Evolutionary conservation across 2,888 invertebrate species (phyloP), one percentile per base, ranked within the genome.

Genomic region (Lycaena phlaeas): DNA sequence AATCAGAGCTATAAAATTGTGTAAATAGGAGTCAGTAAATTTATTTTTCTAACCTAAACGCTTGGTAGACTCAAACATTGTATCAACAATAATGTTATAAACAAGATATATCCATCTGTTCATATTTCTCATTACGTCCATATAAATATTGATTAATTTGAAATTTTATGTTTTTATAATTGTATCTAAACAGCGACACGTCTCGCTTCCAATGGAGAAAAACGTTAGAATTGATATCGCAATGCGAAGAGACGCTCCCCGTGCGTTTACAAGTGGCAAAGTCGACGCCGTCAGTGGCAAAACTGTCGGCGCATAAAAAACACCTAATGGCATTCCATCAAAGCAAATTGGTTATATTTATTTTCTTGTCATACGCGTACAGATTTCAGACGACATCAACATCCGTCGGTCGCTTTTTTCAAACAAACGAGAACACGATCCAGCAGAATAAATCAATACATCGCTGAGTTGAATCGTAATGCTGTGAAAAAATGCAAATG

Each of bases 241-340:
- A n/a, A 40, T 38, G 46, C 48, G 4, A 18, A 6, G 18, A 18
- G 18, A 18, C 18, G n/a, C n/a, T n/a, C n/a, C 18, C 18, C 4
- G 5, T 18, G 4, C 41, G 52, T n/a, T n/a, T n/a, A 49, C 44
- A 52, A 53, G 67, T 65, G 64, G 53, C 57, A 58, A 56, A 53
- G 56, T 57, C 60, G 56, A 64, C 73, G 61, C 73, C 59, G 50
- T 43, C 56, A 57, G 70, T 68, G 72, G 60, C 59, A 59, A 59
- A 59, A 44, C 56, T 53, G 51, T 54, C 54, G 41, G 45, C 49
- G 40, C 46, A 53, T 56, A 61, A 66, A 60, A 64, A 63, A 48
- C 36, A 40, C 44, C 48, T 57, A 59, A 58, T 58, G 52, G 60
- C 67, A 69, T 72, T 67, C 71, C 64, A 39, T 49, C 51, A 50